These are phyloP conservation scores for Cathartes aura DNA, from an alignment of 2,113 vertebrate species.

Conservation along the genomic window DNA sequence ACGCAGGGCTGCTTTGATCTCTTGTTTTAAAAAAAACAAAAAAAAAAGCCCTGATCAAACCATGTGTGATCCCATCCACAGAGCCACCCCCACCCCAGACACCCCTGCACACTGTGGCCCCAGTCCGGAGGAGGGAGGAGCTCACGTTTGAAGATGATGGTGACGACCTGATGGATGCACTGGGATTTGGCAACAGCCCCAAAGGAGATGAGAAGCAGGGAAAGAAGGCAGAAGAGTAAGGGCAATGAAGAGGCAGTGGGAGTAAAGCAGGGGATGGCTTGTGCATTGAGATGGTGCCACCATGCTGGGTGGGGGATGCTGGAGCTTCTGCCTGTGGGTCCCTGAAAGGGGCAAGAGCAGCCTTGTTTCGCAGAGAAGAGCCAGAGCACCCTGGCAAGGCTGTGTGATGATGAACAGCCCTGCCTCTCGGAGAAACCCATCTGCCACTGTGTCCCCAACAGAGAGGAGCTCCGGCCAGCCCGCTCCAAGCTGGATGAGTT, in stretches of 20 bases:
- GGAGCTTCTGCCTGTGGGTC: not conserved
- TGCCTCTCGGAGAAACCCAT: not conserved
- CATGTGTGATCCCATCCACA: not conserved
- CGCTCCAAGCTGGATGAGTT: slow-evolving; percentile 86
- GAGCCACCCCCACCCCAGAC: not conserved
- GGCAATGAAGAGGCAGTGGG: not conserved
- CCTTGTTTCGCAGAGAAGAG: not conserved
- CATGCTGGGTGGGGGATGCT: not conserved
- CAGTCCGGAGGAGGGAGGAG: slow-evolving; percentile 56
- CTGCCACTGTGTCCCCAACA: not conserved
- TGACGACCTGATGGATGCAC: slow-evolving; percentile 83
- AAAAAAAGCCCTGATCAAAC: not conserved
- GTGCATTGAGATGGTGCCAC: not conserved
- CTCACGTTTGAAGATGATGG: slow-evolving; percentile 81
- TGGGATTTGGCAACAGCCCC: slow-evolving; percentile 79
- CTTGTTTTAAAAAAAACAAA: not conserved
- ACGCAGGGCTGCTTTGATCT: not conserved
- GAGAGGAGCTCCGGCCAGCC: slow-evolving; percentile 75
- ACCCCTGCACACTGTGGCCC: not conserved
- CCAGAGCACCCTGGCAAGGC: not conserved
- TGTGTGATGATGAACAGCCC: not conserved
- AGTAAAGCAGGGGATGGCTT: not conserved
- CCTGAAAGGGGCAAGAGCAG: not conserved
- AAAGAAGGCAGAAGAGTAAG: slow-evolving; percentile 60
- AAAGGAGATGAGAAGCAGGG: slow-evolving; percentile 52